These are phyloP conservation scores for Armadillidium nasatum DNA, from an alignment of 1,140 invertebrate species.

Conservation along the genomic window DNA sequence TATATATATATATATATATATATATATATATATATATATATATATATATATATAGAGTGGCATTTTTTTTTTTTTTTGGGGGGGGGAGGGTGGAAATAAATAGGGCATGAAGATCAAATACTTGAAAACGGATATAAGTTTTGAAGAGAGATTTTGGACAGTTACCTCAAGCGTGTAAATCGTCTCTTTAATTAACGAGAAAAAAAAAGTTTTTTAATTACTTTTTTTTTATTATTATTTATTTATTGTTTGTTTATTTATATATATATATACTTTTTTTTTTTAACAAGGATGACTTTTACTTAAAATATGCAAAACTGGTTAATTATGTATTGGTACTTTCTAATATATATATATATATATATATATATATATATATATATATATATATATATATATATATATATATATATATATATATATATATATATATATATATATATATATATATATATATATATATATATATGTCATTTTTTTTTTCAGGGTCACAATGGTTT, in stretches of 20 bases:
- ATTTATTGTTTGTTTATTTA: too few relatives aligned
- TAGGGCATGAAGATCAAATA: neutral
- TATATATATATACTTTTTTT: too few relatives aligned
- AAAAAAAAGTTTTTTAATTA: too few relatives aligned
- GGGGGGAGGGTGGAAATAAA: too few relatives aligned
- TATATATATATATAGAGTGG: too few relatives aligned
- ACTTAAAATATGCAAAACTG: too few relatives aligned
- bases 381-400: conserved; percentile 25
- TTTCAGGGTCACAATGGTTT: conserved; percentile 84
- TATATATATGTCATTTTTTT: conserved; percentile 25
- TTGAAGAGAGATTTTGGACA: too few relatives aligned
- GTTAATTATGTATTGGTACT: conserved; percentile 8
- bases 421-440: neutral
- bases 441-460: neutral
- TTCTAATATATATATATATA: conserved; percentile 10
- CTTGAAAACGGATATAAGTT: neutral
- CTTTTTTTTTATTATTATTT: too few relatives aligned
- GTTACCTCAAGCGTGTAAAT: too few relatives aligned
- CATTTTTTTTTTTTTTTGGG: too few relatives aligned
- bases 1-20: conserved; percentile 16
- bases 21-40: conserved; percentile 16
- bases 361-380: conserved; percentile 25
- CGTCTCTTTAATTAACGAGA: too few relatives aligned
- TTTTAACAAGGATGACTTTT: too few relatives aligned
- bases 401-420: conserved; percentile 16